Base-by-base conservation (phyloP, 2,113 vertebrate genomes). In the Cromileptes altivelis region DNA sequence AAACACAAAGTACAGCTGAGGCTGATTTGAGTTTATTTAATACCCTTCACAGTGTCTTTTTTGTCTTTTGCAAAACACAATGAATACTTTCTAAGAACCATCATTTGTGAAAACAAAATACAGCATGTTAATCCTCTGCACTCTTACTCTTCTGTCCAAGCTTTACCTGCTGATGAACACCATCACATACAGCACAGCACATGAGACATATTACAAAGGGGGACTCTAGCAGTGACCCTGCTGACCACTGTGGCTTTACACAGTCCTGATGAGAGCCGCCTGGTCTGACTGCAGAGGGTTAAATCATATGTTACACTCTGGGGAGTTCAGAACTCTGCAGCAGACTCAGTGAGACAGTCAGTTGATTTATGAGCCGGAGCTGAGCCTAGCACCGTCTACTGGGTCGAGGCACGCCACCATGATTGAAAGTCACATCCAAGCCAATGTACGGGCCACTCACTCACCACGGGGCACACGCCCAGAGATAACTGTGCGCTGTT, bases 361-460 rank as follows among this genome's bases (percentile, higher is more conserved):
- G 55, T 85, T 95, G 93, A 95, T 95, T 95, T 92, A 95, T 94
- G 94, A 89, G 87, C 67, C 47, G 18, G 63, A 64, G 85, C 88
- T 47, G 70, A 86, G 56, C 52, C 64, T 17, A 56, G 80, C 27
- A 25, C 64, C 81, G 79, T 70, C 64, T 70, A 23, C 82, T 69
- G 79, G 84, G 82, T 74, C 62, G 15, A 78, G 61, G 82, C 82
- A 82, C 80, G 21, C 64, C 88, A 82, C 76, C 78, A 8, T 92
- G 90, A 93, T 89, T 91, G 82, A 91, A 90, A 92, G 89, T 87
- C 88, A 79, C 78, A 87, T 89, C 89, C 37, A 6, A 89, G 80
- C 82, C 87, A 81, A 88, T 83, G 80, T 62, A 18, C 15, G 3
- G 37, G 70, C 69, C 71, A 27, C 85, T 93, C 89, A 82, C 74